Evolutionary conservation across 2,797 vertebrate genomes (phyloP), one percentile per base, ranked within the genome.

Genomic region (Macrochelys suwanniensis): DNA sequence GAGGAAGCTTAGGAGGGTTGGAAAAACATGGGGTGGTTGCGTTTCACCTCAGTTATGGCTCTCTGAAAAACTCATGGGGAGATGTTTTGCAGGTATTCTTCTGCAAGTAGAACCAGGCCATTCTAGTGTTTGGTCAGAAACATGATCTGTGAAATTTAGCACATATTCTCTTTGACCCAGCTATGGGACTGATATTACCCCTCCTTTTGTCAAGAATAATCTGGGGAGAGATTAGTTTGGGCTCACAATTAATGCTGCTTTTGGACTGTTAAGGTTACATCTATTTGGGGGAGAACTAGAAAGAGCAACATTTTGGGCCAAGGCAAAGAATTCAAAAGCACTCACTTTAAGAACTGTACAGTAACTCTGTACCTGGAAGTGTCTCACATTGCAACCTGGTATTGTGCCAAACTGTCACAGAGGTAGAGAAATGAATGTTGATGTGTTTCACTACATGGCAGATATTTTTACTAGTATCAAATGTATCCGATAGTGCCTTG

Each of bases 1-100:
- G 19, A 15, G 81, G 93, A 77, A 25, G 47, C 42, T 65, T 15
- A 5, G 12, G 53, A 26, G 11, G 0, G 0, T 4, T 7, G 53
- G 37, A 11, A 71, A 71, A 71, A 71, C 33, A 37, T 17, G 26
- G 25, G 21, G 23, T n/a, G 19, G n/a, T 54, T 23, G 16, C 6
- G 50, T 80, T 80, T 54, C 79, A 80, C 25, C 86, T 56, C 53
- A 83, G 80, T 85, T 7, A 81, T 17, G 37, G 2, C 10, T 80
- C 45, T 42, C n/a, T 19, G 65, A 71, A 71, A 71, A 71, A 42
- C 5, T n/a, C 65, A 71, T 71, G 65, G 65, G 19, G 65, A 71
- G n/a, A 19, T 37, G n/a, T 17, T 71, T 37, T 42, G 19, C 11
- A 71, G 16, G 21, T 71, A 23, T 59, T 59, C 57, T 37, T 42